Evolutionary conservation across 1,140 invertebrate genomes (phyloP).

Genomic region (Homarus americanus): DNA sequence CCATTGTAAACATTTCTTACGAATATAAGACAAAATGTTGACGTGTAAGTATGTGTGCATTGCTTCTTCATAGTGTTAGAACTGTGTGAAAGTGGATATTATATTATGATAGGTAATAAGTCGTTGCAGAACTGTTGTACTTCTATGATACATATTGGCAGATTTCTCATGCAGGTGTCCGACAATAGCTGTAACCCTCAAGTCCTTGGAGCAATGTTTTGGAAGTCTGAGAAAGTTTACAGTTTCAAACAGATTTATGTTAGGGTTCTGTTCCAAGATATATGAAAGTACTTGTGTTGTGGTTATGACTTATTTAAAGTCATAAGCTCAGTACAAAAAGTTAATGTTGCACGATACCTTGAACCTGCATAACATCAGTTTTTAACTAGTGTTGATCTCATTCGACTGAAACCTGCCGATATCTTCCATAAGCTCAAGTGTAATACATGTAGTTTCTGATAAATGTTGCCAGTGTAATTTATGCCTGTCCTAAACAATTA

Average conservation of each 20-base stretch:
- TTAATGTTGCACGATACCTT: not conserved
- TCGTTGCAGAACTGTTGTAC: conserved; percentile 59
- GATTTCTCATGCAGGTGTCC: conserved; percentile 61
- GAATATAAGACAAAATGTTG: conserved; percentile 70
- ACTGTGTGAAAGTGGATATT: conserved; percentile 68
- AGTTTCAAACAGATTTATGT: conserved; percentile 33
- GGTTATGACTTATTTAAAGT: not conserved
- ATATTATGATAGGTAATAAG: conserved; percentile 56
- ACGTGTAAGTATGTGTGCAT: conserved; percentile 72
- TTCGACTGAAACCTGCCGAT: conserved; percentile 55
- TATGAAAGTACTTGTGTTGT: not conserved
- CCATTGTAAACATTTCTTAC: conserved; percentile 66
- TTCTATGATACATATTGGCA: conserved; percentile 63
- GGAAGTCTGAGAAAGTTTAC: conserved; percentile 35
- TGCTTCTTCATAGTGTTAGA: conserved; percentile 71
- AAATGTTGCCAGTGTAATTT: conserved; percentile 67
- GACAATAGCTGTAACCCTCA: conserved; percentile 60
- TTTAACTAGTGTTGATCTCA: conserved; percentile 22
- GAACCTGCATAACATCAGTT: not conserved
- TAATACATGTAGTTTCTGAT: conserved; percentile 65
- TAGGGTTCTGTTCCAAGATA: not conserved
- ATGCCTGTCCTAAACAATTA: conserved; percentile 48
- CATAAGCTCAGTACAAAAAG: not conserved
- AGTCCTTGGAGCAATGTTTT: conserved; percentile 45
- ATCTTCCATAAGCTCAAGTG: conserved; percentile 71